Base-by-base conservation (phyloP, 2,113 vertebrate species). In the Chaetodon auriga region DNA sequence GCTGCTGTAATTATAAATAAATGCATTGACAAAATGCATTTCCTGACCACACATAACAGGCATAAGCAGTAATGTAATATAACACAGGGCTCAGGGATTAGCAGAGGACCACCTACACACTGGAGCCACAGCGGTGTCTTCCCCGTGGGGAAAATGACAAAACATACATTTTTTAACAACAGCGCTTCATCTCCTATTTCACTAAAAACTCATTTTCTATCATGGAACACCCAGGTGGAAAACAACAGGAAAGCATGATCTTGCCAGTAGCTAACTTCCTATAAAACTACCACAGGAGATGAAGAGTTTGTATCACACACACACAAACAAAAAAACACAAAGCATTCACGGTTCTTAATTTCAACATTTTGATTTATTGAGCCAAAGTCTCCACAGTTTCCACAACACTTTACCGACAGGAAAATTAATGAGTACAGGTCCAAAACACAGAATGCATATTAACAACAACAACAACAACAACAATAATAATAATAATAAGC, bases 101-200 rank as follows among this genome's bases (percentile, higher is more conserved):
- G 58, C 3, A 12, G 57, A 36, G 70, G 90, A 92, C 90, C 93
- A 91, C 88, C 90, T 87, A 90, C 80, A 61, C 51, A 46, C 70
- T 35, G 36, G 16, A 70, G 71, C 69, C 65, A 78, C 53, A 38
- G 55, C 14, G 41, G 38, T 35, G 76, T 83, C 82, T 62, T 76
- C 57, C 45, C 86, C 82, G 30, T 70, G 51, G 73, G 60, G 58
- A 61, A 80, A 74, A 89, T 63, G 74, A 73, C 66, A 69, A 84
- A 89, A 87, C 61, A 82, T 74, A 79, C 58, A 71, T 70, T 70
- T 70, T 87, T 75, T 55, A 78, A 83, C 57, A 83, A 62, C 53
- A 53, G 19, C 43, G 36, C 23, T 79, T 78, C 53, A 58, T 38
- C 43, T 81, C 73, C 68, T 70, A 63, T 79, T 90, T 83, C 46